Evolutionary conservation across 2,888 invertebrate species (phyloP).

Genomic region (Amphipyra tragopoginis): DNA sequence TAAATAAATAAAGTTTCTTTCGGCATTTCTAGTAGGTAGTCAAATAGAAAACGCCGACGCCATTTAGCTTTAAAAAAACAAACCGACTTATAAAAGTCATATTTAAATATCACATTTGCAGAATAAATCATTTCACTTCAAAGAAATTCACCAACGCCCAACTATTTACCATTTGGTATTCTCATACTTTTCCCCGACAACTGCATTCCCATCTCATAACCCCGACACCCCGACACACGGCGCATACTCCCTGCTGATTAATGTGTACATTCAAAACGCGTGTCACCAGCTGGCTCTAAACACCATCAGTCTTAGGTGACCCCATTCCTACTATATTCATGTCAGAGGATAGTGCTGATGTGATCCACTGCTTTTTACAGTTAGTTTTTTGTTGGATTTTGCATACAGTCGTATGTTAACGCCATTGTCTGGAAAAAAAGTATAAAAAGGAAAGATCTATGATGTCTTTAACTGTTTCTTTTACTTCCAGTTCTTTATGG

Average conservation of each 20-base stretch:
- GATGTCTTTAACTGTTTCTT: too few species aligned
- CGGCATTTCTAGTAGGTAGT: too few species aligned
- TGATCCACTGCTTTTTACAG: slow-evolving; percentile 34
- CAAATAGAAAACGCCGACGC: too few species aligned
- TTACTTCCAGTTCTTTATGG: too few species aligned
- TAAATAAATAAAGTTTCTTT: too few species aligned
- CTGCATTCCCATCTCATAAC: too few species aligned
- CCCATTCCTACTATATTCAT: slow-evolving; percentile 42
- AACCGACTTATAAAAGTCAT: too few species aligned
- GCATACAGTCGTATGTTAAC: slow-evolving; percentile 18
- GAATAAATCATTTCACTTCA: too few species aligned
- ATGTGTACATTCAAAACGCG: slow-evolving; percentile 43
- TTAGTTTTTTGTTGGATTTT: slow-evolving; percentile 26
- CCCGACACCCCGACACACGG: neutral
- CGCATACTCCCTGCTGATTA: slow-evolving; percentile 40
- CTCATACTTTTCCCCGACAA: neutral
- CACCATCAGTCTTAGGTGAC: slow-evolving; percentile 51
- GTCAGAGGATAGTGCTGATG: slow-evolving; percentile 27
- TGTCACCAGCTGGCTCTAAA: slow-evolving; percentile 42
- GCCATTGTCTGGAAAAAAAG: neutral
- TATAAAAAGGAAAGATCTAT: too few species aligned
- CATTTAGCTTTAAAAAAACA: too few species aligned
- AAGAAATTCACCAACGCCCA: too few species aligned
- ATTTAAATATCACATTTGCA: too few species aligned
- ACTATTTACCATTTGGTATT: neutral